Evolutionary conservation across 2,113 vertebrate species (phyloP), one percentile per base, ranked within the genome.

Genomic region (Neodontobutis hainanensis): DNA sequence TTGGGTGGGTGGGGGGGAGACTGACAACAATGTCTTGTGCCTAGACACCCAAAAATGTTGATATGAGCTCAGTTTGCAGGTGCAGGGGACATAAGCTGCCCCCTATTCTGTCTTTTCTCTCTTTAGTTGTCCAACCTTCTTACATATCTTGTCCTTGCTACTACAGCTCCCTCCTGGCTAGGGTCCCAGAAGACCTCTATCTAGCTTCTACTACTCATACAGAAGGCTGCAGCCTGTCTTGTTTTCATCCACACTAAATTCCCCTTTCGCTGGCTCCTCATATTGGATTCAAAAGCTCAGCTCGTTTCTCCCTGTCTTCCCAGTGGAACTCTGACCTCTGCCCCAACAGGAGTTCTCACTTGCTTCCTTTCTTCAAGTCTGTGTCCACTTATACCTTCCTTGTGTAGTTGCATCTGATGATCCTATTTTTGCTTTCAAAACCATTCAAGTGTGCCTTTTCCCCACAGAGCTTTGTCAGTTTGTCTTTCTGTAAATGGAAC

Each of bases 211-310:
- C 77, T 51, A 11, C 63, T 70, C 55, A 34, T 45, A 46, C 63
- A 75, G 61, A 70, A 63, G 36, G 67, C 74, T 78, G 53, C 50
- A 59, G 77, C 77, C 66, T 38, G 68, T 78, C 76, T 85, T 49
- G 38, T 72, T 70, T 80, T 75, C 61, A 68, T 78, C 51, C 68
- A 56, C 70, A 76, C 66, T 72, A 80, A 82, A 80, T 68, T 82
- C 77, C 27, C 68, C 19, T 11, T 65, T 65, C 58, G 66, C 45
- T 16, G 0, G 64, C 42, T 72, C 61, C 63, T 80, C 57, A 66
- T 69, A 55, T 58, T 63, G 55, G 78, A 86, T 83, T 81, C 77
- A 53, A 63, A 55, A 58, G 71, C 68, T 67, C 15, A 10, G 38
- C 74, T 71, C 62, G 61, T 36, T 50, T 57, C 70, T 70, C n/a